Evolutionary conservation across 1,140 invertebrate species (phyloP).

Genomic region (Apis cerana): DNA sequence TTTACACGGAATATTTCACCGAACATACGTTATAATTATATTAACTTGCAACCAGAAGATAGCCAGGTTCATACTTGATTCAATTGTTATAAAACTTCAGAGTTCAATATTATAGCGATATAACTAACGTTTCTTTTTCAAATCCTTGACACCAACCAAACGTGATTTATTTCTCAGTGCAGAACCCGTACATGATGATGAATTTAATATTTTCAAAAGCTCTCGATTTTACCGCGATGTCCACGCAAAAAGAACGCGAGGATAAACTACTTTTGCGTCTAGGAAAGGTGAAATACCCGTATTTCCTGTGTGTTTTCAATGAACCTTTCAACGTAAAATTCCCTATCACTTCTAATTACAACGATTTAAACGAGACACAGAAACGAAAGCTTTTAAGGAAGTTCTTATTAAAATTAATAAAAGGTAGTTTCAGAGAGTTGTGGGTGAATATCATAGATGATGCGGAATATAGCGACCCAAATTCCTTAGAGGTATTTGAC

Average conservation of each 20-base stretch:
- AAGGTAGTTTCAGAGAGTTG: conserved; percentile 73
- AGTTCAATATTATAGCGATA: not conserved
- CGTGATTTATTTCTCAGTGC: conserved; percentile 1
- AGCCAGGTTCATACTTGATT: conserved; percentile 69
- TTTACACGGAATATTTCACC: conserved; percentile 78
- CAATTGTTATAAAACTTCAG: not conserved
- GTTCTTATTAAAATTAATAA: conserved; percentile 70
- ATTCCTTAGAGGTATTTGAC: conserved; percentile 80
- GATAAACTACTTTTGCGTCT: conserved; percentile 75
- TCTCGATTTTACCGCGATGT: conserved; percentile 73
- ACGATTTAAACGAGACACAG: conserved; percentile 58
- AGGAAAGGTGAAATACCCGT: conserved; percentile 64
- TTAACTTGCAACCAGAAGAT: conserved; percentile 71
- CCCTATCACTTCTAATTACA: conserved; percentile 71
- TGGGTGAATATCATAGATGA: conserved; percentile 83
- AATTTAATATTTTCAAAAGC: conserved; percentile 78
- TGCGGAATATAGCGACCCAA: conserved; percentile 80
- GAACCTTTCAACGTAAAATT: conserved; percentile 82
- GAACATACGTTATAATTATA: conserved; percentile 75
- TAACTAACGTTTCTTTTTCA: not conserved
- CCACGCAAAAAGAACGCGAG: conserved; percentile 75
- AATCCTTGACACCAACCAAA: not conserved
- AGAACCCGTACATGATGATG: conserved; percentile 78
- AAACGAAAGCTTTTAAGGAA: conserved; percentile 73
- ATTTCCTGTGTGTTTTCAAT: conserved; percentile 81